Conservation (phyloP, 1,140 invertebrate genomes). For the Probaryconus sp. region DNA sequence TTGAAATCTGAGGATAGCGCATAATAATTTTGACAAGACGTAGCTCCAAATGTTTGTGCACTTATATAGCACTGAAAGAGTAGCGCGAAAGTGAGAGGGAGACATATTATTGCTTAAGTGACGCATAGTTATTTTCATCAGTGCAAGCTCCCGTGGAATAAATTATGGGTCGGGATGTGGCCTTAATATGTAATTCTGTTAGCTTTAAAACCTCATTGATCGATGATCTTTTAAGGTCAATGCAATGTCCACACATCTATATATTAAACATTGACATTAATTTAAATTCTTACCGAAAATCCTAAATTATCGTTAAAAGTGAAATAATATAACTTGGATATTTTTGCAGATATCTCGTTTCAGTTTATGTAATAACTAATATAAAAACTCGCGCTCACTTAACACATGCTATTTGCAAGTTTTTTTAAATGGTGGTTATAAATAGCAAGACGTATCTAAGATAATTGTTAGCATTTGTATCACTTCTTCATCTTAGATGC, state of each 20-base stretch:
- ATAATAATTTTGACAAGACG: conserved; percentile 9
- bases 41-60: conserved; percentile 19
- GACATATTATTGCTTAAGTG: conserved; percentile 55
- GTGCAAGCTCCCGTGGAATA: conserved; percentile 35
- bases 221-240: conserved; percentile 4
- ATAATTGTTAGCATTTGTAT: neutral
- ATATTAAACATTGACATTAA: too few species aligned
- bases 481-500: neutral
- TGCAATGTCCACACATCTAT: too few species aligned
- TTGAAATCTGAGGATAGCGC: too few species aligned
- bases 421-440: too few species aligned
- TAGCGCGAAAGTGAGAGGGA: conserved; percentile 45
- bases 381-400: too few species aligned
- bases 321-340: too few species aligned
- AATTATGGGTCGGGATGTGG: conserved; percentile 23
- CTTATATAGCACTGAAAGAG: conserved; percentile 24
- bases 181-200: conserved; percentile 31
- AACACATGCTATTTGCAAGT: too few species aligned
- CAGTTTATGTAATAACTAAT: too few species aligned
- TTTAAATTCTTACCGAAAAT: too few species aligned
- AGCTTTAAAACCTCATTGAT: neutral
- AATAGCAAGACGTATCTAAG: too few species aligned
- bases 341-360: too few species aligned
- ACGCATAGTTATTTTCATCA: conserved; percentile 57
- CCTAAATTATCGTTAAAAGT: too few species aligned